Percentiles rank a stretch among this genome's conserved stretches.
phyloP scores from a whole-genome alignment of 2,113 vertebrate genomes.

The Illadopsis cleaveri region DNA sequence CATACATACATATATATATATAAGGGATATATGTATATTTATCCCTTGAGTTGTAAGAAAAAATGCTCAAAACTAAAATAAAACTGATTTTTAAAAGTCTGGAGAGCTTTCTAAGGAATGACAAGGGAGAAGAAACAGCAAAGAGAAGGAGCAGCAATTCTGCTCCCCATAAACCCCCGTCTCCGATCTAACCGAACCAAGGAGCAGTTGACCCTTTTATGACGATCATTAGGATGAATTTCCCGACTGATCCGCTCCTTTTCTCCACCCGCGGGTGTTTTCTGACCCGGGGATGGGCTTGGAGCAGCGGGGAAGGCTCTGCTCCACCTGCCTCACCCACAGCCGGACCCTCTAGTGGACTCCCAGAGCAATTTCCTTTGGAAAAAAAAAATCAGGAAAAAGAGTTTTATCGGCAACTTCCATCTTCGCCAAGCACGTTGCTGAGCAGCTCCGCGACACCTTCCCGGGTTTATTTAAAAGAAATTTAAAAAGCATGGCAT shows the following conservation, averaged over 20 bases:
- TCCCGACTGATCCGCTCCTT: fast-evolving
- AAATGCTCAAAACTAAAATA: background rate
- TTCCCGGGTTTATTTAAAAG: background rate
- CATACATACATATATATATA: no score
- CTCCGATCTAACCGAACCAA: background rate
- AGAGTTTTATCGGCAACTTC: background rate
- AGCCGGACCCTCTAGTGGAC: slow-evolving; percentile 45
- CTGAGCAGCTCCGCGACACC: fast-evolving
- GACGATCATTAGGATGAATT: fast-evolving
- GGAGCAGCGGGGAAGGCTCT: background rate
- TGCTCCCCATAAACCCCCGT: fast-evolving
- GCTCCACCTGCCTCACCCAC: background rate
- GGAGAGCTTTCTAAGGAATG: background rate
- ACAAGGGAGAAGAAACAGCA: background rate
- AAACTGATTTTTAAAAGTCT: background rate
- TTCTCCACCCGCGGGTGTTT: background rate
- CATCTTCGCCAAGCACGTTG: fast-evolving
- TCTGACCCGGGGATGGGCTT: background rate
- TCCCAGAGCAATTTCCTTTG: background rate
- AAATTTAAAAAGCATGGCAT: background rate
- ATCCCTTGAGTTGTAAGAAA: background rate
- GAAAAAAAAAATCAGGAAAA: background rate
- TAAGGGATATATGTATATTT: no score
- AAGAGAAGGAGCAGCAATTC: background rate
- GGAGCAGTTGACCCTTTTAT: background rate